Evolutionary conservation across 1,140 invertebrate genomes (phyloP), one percentile per base, ranked within the genome.

Genomic region (Ips typographus): DNA sequence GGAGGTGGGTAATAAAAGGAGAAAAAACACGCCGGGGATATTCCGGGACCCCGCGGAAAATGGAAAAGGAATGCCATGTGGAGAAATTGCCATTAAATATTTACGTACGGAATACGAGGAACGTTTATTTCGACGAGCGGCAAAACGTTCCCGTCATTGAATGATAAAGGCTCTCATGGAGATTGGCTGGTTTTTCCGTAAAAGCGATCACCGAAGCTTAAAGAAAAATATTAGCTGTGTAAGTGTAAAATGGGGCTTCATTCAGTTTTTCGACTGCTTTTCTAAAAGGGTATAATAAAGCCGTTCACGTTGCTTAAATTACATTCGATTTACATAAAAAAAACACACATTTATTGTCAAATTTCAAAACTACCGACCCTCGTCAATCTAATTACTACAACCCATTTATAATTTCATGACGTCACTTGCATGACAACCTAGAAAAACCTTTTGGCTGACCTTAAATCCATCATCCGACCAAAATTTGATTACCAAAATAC

Each of bases 71-170:
- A 55, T 56, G 39, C 51, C 62, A 65, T 55, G 62, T 56, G 51
- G 39, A 56, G 51, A 55, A 65, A 65, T 56, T 55, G 51, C 51
- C 62, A 65, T 65, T 65, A 65, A 65, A 65, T 65, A 65, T 65
- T 65, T 65, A 65, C 40, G 47, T 6, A 22, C 43, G 37, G 7
- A 2, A 37, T 44, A 39, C 5, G 4, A 61, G 22, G 22, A 58
- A 58, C 40, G 56, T 55, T 55, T 38, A 36, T 55, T 55, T 55
- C 52, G 37, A 22, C 22, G 8, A 38, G 37, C n/a, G 37, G 37
- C 1, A 5, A 55, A 55, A 7, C 52, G 52, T 5, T 55, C 8
- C 5, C 37, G 52, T 55, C 52, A 55, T 55, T 55, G 52, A 55
- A 38, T 36, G 52, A 55, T 55, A 38, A 38, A 55, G 37, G 52